These are phyloP conservation scores for Leucoraja ocellata DNA, from an alignment of 2,797 vertebrate species.

Conservation along the genomic window DNA sequence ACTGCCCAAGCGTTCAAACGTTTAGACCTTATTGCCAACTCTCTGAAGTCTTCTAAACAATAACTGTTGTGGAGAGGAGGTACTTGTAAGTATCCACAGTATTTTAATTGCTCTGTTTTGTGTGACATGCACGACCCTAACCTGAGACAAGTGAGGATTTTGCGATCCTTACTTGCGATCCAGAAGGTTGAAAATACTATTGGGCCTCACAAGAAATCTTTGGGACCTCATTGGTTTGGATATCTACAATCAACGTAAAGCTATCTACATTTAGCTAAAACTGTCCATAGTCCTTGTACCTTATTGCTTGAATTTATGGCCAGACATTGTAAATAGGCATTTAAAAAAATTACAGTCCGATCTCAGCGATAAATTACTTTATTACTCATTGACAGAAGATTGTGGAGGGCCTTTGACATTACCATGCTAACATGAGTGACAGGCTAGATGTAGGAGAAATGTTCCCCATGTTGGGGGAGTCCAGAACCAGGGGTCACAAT, in stretches of 20 bases:
- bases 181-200: neutral
- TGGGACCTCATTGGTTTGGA: neutral
- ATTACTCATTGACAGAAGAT: neutral
- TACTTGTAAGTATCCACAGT: too few relatives aligned
- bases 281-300: neutral
- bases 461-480: too few relatives aligned
- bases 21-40: neutral
- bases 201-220: neutral
- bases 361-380: neutral
- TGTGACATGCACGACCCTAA: too few relatives aligned
- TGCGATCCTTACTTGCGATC: too few relatives aligned
- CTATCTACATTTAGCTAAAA: neutral
- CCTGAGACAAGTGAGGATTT: too few relatives aligned
- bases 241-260: neutral
- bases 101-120: too few relatives aligned
- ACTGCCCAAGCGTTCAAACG: too few relatives aligned
- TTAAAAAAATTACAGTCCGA: neutral
- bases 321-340: neutral
- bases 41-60: too few relatives aligned
- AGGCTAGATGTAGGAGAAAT: too few relatives aligned
- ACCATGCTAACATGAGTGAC: neutral
- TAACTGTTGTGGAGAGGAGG: too few relatives aligned
- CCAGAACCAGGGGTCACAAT: too few relatives aligned
- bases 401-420: neutral
- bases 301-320: neutral